Conservation (phyloP, 2,113 vertebrate species). For the Silurus glanis region DNA sequence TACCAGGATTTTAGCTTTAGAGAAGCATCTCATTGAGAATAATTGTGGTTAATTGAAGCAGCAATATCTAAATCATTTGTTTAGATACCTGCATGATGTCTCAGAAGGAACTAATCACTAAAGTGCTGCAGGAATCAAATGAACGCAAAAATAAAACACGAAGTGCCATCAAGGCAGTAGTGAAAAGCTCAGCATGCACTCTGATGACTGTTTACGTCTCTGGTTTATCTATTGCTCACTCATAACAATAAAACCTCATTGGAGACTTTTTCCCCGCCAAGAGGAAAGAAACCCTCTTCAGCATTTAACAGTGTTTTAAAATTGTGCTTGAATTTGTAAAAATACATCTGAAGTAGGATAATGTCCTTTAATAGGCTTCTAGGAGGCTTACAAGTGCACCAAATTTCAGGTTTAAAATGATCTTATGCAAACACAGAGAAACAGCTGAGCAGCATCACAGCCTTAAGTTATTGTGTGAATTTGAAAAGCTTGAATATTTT, state of each 20-base stretch:
- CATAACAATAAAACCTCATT: background rate
- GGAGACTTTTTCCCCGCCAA: background rate
- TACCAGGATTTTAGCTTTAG: background rate
- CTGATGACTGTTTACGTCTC: slow-evolving; percentile 8
- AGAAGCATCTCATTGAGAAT: background rate
- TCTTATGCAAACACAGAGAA: background rate
- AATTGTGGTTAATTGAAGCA: slow-evolving; percentile 26
- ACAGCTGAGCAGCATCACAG: background rate
- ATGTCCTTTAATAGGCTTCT: background rate
- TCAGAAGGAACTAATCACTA: slow-evolving; percentile 8
- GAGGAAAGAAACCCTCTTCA: background rate
- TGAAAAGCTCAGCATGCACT: slow-evolving; percentile 8
- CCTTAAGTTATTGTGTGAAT: background rate
- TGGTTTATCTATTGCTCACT: background rate
- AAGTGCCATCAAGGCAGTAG: slow-evolving; percentile 17
- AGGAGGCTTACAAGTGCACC: background rate
- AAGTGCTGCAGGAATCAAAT: slow-evolving; percentile 28
- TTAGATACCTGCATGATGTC: slow-evolving; percentile 22
- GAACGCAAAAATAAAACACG: slow-evolving; percentile 6
- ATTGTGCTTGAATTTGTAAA: background rate
- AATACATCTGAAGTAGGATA: background rate
- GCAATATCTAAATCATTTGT: slow-evolving; percentile 29
- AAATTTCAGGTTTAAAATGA: background rate
- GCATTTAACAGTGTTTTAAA: background rate
- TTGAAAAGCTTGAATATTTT: background rate